These are phyloP conservation scores for Brachypteracias leptosomus DNA, from an alignment of 2,113 vertebrate genomes.

Conservation along the genomic window DNA sequence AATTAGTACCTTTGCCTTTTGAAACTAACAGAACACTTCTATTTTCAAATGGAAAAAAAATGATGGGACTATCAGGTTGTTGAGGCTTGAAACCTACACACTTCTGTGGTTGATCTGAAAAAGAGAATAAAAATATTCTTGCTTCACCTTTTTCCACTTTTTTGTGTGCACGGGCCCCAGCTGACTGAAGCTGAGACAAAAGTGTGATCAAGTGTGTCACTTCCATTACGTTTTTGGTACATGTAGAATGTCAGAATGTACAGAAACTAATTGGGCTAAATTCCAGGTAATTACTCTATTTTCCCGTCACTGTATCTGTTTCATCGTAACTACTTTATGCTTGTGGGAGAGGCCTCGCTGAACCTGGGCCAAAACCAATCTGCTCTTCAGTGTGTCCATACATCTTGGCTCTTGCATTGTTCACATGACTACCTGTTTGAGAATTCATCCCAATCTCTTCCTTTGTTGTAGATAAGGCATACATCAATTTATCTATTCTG, in stretches of 20 bases:
- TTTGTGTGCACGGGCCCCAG: not conserved
- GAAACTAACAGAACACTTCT: not conserved
- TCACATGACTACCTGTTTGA: slow-evolving; percentile 13
- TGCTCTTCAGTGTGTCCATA: not conserved
- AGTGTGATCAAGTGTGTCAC: not conserved
- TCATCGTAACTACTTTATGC: not conserved
- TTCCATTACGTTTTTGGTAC: not conserved
- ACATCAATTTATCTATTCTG: slow-evolving; percentile 16
- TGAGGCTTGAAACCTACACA: slow-evolving; percentile 32
- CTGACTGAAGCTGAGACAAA: slow-evolving; percentile 23
- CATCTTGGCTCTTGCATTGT: not conserved
- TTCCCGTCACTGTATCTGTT: not conserved
- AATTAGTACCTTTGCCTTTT: not conserved
- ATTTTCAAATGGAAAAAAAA: slow-evolving; percentile 14
- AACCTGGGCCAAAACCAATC: not conserved
- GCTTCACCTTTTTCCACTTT: not conserved
- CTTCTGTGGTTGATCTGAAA: slow-evolving; percentile 5
- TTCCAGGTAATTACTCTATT: slow-evolving; percentile 12
- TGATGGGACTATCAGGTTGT: not conserved
- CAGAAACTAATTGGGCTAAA: not conserved
- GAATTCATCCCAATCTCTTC: not conserved
- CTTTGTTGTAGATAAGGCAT: slow-evolving; percentile 11
- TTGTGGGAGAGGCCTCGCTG: not conserved
- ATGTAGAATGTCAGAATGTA: not conserved
- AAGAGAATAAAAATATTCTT: not conserved